phyloP scores from a whole-genome alignment of 2,888 invertebrate species.

The Eudasyphora cyanicolor region DNA sequence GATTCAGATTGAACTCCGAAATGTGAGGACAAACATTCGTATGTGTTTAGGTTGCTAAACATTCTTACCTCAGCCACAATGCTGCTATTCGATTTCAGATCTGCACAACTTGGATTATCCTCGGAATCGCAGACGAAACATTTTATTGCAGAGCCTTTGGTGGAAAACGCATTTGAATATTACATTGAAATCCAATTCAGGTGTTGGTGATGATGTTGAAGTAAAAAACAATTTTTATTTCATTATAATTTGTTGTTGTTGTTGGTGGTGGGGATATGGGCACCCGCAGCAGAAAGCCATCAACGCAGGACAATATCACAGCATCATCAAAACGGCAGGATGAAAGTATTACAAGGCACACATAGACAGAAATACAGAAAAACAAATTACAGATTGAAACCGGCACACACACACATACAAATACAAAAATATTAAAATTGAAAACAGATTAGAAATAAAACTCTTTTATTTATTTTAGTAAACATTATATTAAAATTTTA shows the following conservation, averaged over 20 bases:
- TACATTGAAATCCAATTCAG: background rate
- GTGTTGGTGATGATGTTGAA: background rate
- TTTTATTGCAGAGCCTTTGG: slow-evolving; percentile 80
- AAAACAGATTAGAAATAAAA: background rate
- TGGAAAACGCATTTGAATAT: slow-evolving; percentile 3
- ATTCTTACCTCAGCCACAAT: slow-evolving; percentile 77
- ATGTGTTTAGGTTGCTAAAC: background rate
- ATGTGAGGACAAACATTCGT: background rate
- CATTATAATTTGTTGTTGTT: background rate
- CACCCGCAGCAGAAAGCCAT: background rate
- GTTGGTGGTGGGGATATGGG: background rate
- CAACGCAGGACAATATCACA: background rate
- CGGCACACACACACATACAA: background rate
- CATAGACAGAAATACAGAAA: slow-evolving; percentile 7
- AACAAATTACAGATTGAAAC: background rate
- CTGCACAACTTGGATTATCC: slow-evolving; percentile 81
- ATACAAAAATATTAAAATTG: background rate
- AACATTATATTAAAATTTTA: too few species aligned
- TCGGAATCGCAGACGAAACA: slow-evolving; percentile 82
- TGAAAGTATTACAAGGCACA: background rate
- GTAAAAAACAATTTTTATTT: background rate
- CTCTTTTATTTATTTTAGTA: background rate
- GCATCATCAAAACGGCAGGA: background rate
- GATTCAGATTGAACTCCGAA: background rate
- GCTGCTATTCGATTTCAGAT: slow-evolving; percentile 76